These are phyloP conservation scores for Artemia sinica DNA, from an alignment of 2,888 invertebrate species.

Conservation along the genomic window DNA sequence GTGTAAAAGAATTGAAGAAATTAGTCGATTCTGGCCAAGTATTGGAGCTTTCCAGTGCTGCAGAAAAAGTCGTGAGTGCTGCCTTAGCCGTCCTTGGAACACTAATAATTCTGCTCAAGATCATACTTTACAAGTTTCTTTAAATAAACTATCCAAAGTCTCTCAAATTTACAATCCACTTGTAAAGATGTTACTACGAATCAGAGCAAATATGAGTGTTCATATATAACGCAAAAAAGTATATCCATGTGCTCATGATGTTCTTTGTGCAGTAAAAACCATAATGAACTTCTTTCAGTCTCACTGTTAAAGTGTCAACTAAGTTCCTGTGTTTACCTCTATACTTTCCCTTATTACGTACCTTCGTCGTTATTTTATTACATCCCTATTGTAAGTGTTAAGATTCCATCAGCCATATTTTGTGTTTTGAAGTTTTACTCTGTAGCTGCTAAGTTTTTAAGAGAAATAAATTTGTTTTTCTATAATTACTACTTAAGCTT, in stretches of 20 bases:
- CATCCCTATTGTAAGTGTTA: too few relatives aligned
- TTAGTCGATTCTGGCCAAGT: background rate
- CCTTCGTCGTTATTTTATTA: too few relatives aligned
- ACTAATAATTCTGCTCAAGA: background rate
- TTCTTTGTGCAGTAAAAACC: background rate
- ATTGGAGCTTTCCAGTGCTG: background rate
- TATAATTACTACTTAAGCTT: too few relatives aligned
- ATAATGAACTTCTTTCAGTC: background rate
- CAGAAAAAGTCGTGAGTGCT: background rate
- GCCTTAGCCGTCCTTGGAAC: background rate
- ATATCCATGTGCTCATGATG: slow-evolving; percentile 6
- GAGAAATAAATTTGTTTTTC: too few relatives aligned
- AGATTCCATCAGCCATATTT: too few relatives aligned
- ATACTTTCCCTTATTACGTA: too few relatives aligned
- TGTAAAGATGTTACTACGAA: background rate
- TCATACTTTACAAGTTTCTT: background rate
- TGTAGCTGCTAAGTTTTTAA: too few relatives aligned
- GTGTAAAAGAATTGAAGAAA: background rate
- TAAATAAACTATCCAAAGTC: background rate
- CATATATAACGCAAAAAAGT: background rate
- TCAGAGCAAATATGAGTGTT: too few relatives aligned
- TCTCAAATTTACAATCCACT: background rate
- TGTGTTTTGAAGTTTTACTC: too few relatives aligned
- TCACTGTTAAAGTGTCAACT: too few relatives aligned
- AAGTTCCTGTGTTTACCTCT: too few relatives aligned